These are phyloP conservation scores for Rousettus madagascariensis DNA, from an alignment of 2,797 vertebrate species.

Conservation along the genomic window DNA sequence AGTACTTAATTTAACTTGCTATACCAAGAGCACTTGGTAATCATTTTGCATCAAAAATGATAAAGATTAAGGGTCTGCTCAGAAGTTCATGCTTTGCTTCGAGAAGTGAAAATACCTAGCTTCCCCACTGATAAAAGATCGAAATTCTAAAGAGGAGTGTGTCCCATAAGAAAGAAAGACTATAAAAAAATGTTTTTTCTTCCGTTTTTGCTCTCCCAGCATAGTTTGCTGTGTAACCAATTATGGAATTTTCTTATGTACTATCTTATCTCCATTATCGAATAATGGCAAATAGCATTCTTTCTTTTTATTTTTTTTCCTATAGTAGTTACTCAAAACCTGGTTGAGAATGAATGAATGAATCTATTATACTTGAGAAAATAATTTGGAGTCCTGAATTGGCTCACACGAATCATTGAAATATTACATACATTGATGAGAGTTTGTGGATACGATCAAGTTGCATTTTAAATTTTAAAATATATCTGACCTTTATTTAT, in stretches of 20 bases:
- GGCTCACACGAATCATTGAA: neutral
- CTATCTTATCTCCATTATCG: neutral
- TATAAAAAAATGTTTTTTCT: neutral
- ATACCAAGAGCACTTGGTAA: neutral
- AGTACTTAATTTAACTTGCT: conserved; percentile 13
- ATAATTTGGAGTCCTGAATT: neutral
- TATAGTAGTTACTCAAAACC: neutral
- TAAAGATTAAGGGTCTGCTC: neutral
- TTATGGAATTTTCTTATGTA: neutral
- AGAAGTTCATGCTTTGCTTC: neutral
- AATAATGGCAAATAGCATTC: neutral
- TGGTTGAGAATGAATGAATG: neutral
- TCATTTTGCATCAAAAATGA: conserved; percentile 9
- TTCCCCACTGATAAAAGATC: neutral
- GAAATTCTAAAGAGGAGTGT: neutral
- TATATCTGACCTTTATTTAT: conserved; percentile 41
- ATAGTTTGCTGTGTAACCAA: neutral
- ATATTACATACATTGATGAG: neutral
- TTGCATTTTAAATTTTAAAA: conserved; percentile 54
- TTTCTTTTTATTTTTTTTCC: neutral
- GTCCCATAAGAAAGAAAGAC: neutral
- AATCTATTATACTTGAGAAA: neutral
- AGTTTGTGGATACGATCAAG: neutral
- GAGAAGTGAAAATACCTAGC: neutral
- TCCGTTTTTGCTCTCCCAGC: neutral